Percentiles rank a stretch among this genome's conserved stretches.
Evolutionary conservation across 2,113 vertebrate genomes (phyloP).

Genomic region (Sorex fumeus): DNA sequence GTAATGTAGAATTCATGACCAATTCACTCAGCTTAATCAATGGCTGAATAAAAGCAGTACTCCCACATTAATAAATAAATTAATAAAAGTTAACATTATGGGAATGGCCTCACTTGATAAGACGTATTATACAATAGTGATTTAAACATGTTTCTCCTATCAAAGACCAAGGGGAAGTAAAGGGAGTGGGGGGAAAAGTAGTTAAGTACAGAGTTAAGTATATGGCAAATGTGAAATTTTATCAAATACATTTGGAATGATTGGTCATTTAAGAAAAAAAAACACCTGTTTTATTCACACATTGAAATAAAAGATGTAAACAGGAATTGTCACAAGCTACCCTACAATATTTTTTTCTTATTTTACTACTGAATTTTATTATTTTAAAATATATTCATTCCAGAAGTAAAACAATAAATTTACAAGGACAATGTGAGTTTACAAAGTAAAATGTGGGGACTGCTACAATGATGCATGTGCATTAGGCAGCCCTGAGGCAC

Average conservation of each 20-base stretch:
- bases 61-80: too few species aligned
- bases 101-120: background rate
- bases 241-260: constrained; percentile 7
- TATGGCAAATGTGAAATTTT: background rate
- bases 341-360: background rate
- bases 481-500: too few species aligned
- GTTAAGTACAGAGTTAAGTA: background rate
- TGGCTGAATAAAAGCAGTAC: too few species aligned
- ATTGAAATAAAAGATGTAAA: background rate
- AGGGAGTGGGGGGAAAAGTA: background rate
- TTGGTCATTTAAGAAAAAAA: background rate
- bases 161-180: background rate
- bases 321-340: background rate
- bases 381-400: background rate
- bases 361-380: background rate
- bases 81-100: too few species aligned
- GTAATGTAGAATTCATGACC: too few species aligned
- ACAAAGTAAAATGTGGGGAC: too few species aligned
- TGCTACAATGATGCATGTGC: too few species aligned
- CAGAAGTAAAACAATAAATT: background rate
- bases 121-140: background rate
- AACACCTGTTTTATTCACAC: background rate
- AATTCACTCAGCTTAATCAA: too few species aligned
- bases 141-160: background rate
- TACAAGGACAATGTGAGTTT: background rate